These are phyloP conservation scores for Zaprionus nigranus DNA, from an alignment of 1,140 invertebrate species.

Conservation along the genomic window DNA sequence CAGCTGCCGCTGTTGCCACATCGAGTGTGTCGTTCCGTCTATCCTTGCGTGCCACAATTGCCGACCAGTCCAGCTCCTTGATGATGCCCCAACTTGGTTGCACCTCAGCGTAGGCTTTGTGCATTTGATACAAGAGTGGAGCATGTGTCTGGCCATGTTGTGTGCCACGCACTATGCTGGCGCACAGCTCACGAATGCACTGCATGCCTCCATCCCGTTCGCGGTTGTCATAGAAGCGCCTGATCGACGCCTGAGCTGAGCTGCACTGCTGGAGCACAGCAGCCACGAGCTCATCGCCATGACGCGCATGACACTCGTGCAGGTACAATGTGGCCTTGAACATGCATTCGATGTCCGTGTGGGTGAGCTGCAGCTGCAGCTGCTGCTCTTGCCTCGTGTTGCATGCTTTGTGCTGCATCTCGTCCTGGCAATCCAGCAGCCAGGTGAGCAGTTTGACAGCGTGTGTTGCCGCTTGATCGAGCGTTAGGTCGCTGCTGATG, in stretches of 20 bases:
- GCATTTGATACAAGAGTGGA: constrained; percentile 41
- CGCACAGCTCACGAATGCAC: constrained; percentile 50
- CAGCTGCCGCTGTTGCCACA: constrained; percentile 1
- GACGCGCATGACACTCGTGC: constrained; percentile 49
- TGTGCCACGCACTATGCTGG: constrained; percentile 44
- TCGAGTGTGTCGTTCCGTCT: constrained; percentile 10
- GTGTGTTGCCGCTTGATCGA: constrained; percentile 50
- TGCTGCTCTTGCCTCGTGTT: constrained; percentile 28
- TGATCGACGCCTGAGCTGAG: constrained; percentile 9
- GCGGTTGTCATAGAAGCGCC: constrained; percentile 24
- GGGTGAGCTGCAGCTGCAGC: constrained; percentile 32
- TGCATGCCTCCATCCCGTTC: constrained; percentile 5
- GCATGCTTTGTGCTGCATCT: constrained; percentile 31
- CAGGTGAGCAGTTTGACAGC: constrained; percentile 54
- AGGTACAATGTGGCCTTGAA: constrained; percentile 65
- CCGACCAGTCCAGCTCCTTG: constrained; percentile 58
- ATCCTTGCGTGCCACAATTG: constrained; percentile 16
- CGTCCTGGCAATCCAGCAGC: constrained; percentile 54
- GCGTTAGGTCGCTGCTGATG: constrained; percentile 26
- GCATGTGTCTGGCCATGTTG: constrained; percentile 50
- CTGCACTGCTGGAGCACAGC: constrained; percentile 17
- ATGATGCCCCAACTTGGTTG: constrained; percentile 54
- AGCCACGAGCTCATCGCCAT: constrained; percentile 52
- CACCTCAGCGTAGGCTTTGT: constrained; percentile 42
- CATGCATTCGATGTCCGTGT: constrained; percentile 53